Evolutionary conservation across 2,888 invertebrate genomes (phyloP).

Genomic region (Keiferia lycopersicella): DNA sequence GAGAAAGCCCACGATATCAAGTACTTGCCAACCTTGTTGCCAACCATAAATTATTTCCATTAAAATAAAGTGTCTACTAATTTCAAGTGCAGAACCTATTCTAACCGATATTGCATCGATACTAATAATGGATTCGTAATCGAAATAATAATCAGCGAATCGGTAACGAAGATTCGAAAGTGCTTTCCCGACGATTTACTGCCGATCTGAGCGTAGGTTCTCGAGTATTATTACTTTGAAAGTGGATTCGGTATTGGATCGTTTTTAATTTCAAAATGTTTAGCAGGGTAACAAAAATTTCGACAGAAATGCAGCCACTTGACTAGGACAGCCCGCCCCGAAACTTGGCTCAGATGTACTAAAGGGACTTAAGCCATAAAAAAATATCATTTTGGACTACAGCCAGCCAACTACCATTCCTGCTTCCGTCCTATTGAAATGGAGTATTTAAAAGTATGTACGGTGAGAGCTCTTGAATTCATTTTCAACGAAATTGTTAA

Average conservation of each 20-base stretch:
- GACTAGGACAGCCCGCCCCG: conserved; percentile 43
- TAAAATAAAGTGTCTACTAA: conserved; percentile 18
- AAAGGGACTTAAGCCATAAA: conserved; percentile 60
- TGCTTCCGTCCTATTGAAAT: conserved; percentile 69
- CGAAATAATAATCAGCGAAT: conserved; percentile 10
- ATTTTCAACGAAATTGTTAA: conserved; percentile 53
- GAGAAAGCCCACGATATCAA: conserved; percentile 19
- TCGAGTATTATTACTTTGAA: not conserved
- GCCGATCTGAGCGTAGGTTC: not conserved
- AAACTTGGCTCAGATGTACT: conserved; percentile 56
- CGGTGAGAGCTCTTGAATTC: conserved; percentile 65
- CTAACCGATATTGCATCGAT: conserved; percentile 9
- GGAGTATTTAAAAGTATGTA: conserved; percentile 65
- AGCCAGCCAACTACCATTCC: conserved; percentile 63
- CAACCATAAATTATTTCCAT: conserved; percentile 16
- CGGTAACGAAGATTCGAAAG: conserved; percentile 16
- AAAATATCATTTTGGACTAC: conserved; percentile 74
- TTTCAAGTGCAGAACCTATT: conserved; percentile 5
- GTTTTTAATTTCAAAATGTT: conserved; percentile 13
- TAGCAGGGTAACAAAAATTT: conserved; percentile 41
- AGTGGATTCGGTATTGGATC: not conserved
- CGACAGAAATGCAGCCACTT: conserved; percentile 49
- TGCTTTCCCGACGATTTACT: conserved; percentile 12
- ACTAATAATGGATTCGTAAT: conserved; percentile 3
- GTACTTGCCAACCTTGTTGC: not conserved